phyloP scores from a whole-genome alignment of 2,888 invertebrate genomes.

The Pardosa pseudoannulata region DNA sequence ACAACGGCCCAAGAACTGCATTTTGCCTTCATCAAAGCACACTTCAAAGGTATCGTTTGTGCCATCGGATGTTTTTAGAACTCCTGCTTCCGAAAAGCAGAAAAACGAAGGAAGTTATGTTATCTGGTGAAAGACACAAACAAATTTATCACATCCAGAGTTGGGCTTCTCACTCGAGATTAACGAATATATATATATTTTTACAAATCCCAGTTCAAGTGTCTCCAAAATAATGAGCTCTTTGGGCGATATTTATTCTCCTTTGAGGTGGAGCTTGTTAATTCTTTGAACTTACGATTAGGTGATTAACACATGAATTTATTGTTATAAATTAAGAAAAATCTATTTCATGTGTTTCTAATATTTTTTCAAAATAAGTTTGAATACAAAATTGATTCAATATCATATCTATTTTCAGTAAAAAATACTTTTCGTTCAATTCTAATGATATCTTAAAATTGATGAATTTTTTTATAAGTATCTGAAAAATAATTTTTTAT shows the following conservation, averaged over 20 bases:
- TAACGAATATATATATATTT: background rate
- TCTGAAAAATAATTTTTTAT: too few relatives aligned
- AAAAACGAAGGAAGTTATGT: background rate
- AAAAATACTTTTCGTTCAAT: too few relatives aligned
- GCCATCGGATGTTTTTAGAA: too few relatives aligned
- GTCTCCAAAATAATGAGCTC: background rate
- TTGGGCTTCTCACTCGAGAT: background rate
- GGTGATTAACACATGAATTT: background rate
- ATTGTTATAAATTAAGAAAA: background rate
- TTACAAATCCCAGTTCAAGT: background rate
- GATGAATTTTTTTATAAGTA: too few relatives aligned
- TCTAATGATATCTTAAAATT: too few relatives aligned
- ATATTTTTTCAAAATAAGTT: conserved; percentile 11
- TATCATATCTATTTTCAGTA: too few relatives aligned
- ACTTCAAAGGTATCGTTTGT: too few relatives aligned
- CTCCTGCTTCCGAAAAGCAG: too few relatives aligned
- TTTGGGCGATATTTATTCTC: background rate
- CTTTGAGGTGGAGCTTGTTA: background rate
- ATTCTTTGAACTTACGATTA: conserved; percentile 8
- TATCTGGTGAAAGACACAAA: background rate
- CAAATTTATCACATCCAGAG: background rate
- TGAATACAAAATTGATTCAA: too few relatives aligned
- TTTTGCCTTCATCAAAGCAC: too few relatives aligned
- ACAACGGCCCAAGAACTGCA: too few relatives aligned
- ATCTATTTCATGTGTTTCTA: background rate